phyloP scores from a whole-genome alignment of 1,140 invertebrate species.

The Aphelenchoides fujianensis region DNA sequence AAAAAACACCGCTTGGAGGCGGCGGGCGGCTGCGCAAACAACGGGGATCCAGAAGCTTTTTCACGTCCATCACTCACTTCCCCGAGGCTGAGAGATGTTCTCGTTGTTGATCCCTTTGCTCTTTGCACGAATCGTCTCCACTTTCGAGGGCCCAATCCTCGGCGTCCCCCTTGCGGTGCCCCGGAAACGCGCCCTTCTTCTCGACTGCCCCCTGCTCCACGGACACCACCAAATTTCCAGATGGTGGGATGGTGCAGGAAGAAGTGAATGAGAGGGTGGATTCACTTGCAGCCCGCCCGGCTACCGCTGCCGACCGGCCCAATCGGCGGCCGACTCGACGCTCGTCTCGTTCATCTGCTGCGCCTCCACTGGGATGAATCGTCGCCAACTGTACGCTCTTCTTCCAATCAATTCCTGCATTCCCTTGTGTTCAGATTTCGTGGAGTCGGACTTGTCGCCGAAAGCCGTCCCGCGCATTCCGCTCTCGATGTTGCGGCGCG shows the following conservation, averaged over 20 bases:
- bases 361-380: not conserved
- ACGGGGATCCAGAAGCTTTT: too few species aligned
- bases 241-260: not conserved
- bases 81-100: too few species aligned
- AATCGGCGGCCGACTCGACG: not conserved
- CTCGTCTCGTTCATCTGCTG: not conserved
- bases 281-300: conserved; percentile 1
- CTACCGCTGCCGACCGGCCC: conserved; percentile 6
- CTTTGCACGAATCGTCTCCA: not conserved
- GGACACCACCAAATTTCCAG: not conserved
- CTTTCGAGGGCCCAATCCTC: not conserved
- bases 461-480: not conserved
- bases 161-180: not conserved
- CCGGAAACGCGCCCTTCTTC: not conserved
- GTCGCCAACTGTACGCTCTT: not conserved
- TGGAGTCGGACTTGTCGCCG: not conserved
- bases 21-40: too few species aligned
- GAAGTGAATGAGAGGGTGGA: not conserved
- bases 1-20: too few species aligned
- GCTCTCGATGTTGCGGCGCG: not conserved
- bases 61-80: too few species aligned
- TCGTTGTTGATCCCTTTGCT: not conserved
- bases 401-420: not conserved
- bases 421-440: conserved; percentile 2
- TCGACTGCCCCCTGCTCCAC: not conserved